A percentile compares a stretch with the other conserved stretches of the same genome.
Conservation (phyloP, 2,888 invertebrate genomes). For the Ellobium chinense region DNA sequence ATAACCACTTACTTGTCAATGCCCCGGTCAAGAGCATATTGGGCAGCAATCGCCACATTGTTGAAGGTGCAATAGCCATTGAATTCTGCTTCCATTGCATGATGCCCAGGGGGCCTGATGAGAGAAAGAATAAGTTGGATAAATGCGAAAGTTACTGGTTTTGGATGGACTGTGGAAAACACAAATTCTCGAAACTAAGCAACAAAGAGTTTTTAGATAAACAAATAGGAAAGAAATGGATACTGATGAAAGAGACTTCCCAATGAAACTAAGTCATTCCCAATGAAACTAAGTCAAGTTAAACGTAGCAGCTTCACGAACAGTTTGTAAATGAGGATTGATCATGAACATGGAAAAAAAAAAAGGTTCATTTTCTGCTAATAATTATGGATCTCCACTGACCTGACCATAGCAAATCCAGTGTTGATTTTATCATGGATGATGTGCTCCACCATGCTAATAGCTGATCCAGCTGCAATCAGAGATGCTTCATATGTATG, state of each 20-base stretch:
- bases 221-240: background rate
- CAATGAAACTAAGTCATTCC: too few relatives aligned
- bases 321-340: background rate
- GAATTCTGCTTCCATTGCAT: slow-evolving; percentile 87
- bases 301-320: too few relatives aligned
- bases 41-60: slow-evolving; percentile 91
- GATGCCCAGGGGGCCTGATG: slow-evolving; percentile 88
- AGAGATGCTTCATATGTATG: slow-evolving; percentile 89
- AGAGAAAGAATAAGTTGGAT: background rate
- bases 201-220: too few relatives aligned
- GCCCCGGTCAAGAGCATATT: slow-evolving; percentile 83
- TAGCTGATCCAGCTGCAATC: slow-evolving; percentile 86
- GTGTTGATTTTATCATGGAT: slow-evolving; percentile 83
- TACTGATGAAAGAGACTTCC: background rate
- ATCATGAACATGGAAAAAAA: background rate
- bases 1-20: slow-evolving; percentile 62
- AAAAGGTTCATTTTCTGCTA: background rate
- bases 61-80: slow-evolving; percentile 94
- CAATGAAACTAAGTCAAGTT: too few relatives aligned
- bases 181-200: too few relatives aligned
- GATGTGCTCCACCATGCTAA: slow-evolving; percentile 88
- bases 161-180: too few relatives aligned
- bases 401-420: slow-evolving; percentile 89
- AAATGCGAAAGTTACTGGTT: background rate
- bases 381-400: background rate